Evolutionary conservation across 2,113 vertebrate species (phyloP), one percentile per base, ranked within the genome.

Genomic region (Bujurquina vittata): DNA sequence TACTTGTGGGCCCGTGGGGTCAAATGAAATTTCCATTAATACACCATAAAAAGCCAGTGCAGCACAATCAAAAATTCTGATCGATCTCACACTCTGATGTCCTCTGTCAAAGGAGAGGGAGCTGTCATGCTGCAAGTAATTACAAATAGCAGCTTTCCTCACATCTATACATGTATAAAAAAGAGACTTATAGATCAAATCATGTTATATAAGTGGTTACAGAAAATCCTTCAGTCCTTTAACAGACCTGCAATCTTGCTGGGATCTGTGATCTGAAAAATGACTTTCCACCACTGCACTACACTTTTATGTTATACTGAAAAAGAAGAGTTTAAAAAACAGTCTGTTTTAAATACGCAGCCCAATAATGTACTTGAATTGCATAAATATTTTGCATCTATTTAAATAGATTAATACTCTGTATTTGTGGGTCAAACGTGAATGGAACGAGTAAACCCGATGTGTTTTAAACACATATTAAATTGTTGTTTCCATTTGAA

Each of bases 21-120:
- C 12, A 17, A 2, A 81, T 65, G 65, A 82, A 56, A 46, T 85
- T 89, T 89, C 75, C 88, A 90, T 89, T 79, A 84, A 87, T 55
- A 2, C n/a, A 14, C 73, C 63, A 40, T 65, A 79, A 84, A 75
- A 23, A 61, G 20, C 56, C 78, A 63, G 20, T 26, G 77, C 72
- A 12, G 55, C 35, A n/a, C 7, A 20, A 80, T 2, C 4, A 18
- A 58, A 54, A 33, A 20, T 4, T 8, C 46, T 3, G 26, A 77
- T 84, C 26, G 73, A 87, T 83, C 80, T 31, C 14, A 22, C 54
- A 60, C 75, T 62, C 58, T 31, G 11, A 77, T 75, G 82, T 80
- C 58, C 54, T 57, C 73, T 52, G 74, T 86, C 75, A 81, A 87
- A 57, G 52, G 74, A 37, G 49, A 69, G 9, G 77, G 33, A 67